Conservation (phyloP, 1,140 invertebrate genomes). For the Caenorhabditis tropicalis region DNA sequence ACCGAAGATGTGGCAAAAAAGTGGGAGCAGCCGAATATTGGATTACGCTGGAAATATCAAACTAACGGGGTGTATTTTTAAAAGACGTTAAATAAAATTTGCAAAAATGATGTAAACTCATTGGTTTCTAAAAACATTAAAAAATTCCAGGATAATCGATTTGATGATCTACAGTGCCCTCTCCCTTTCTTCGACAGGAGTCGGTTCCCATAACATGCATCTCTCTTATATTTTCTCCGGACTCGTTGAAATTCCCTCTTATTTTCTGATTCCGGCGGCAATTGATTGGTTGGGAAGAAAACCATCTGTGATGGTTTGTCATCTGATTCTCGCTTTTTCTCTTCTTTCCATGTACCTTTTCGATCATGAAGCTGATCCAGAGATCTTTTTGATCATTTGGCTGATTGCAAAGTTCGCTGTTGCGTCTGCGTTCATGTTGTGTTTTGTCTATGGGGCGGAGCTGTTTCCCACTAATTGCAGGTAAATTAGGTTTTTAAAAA, state of each 20-base stretch:
- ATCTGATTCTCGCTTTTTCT: not conserved
- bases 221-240: conserved; percentile 42
- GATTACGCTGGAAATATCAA: too few relatives aligned
- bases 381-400: conserved; percentile 28
- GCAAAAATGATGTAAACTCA: too few relatives aligned
- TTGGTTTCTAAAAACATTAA: not conserved
- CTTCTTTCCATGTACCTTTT: conserved; percentile 33
- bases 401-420: conserved; percentile 45
- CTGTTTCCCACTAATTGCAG: conserved; percentile 34
- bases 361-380: conserved; percentile 33
- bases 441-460: conserved; percentile 49
- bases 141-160: conserved; percentile 23
- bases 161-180: conserved; percentile 44
- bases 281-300: conserved; percentile 45
- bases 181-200: not conserved
- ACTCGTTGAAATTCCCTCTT: conserved; percentile 35
- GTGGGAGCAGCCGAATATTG: too few relatives aligned
- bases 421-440: conserved; percentile 45
- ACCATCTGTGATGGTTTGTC: conserved; percentile 24
- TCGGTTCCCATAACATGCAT: conserved; percentile 25
- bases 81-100: too few relatives aligned
- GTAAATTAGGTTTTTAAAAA: not conserved
- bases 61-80: too few relatives aligned
- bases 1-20: too few relatives aligned
- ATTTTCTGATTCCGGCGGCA: conserved; percentile 14